Evolutionary conservation across 2,888 invertebrate genomes (phyloP), one percentile per base, ranked within the genome.

Genomic region (Trissolcus brochymenae): DNA sequence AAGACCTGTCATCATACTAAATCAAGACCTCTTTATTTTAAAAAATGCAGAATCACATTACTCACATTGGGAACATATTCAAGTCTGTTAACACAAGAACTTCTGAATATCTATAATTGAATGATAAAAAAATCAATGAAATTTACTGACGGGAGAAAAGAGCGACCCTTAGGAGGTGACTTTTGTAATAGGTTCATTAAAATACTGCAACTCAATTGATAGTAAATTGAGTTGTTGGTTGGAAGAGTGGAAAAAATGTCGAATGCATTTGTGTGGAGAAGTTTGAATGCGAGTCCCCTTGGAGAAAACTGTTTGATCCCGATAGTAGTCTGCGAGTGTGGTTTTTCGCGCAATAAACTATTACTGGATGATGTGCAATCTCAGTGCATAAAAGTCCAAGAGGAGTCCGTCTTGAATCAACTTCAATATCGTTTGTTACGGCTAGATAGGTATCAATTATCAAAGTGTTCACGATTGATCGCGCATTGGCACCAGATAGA

Each of bases 381-480:
- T 54, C 43, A 19, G 43, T 46, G 56, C 57, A 67, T 66, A 56
- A 49, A 19, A 51, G 53, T 4, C 74, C 49, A 65, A 53, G 56
- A 61, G 51, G 55, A 74, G 62, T 2, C 67, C 62, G 67, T 74
- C 74, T 56, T 11, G 59, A 41, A 62, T 62, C 57, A 40, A 59
- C 59, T 64, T 60, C 62, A 75, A 66, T 78, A 76, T 81, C 82
- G 81, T 82, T 82, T 81, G 80, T 82, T 82, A 82, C 64, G 68
- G 46, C 35, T 51, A 76, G 82, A 80, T 81, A 78, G 80, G 77
- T 81, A 82, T 82, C 82, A 82, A 82, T 81, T 82, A 82, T 78
- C 76, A 57, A 74, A 78, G 79, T 79, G 75, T 76, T 64, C 67
- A 65, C 81, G 76, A 82, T 81, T 80, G 82, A 82, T 82, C 80